Evolutionary conservation across 2,888 invertebrate species (phyloP).

Genomic region (Elmis aenea): DNA sequence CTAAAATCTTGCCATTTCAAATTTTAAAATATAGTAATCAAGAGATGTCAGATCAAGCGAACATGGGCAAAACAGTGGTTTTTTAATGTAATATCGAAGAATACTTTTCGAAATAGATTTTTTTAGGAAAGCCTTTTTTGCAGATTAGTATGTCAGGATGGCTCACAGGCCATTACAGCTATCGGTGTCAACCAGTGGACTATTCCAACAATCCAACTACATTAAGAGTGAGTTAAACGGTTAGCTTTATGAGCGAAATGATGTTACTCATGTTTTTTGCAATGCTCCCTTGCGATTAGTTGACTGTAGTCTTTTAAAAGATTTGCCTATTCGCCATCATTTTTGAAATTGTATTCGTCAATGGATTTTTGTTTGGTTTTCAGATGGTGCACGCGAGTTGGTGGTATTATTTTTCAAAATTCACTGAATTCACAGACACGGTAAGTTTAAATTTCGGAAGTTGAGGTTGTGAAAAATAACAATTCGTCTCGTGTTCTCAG

Average conservation of each 20-base stretch:
- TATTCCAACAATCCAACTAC: conserved; percentile 88
- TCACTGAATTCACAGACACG: conserved; percentile 93
- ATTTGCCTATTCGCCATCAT: too few relatives aligned
- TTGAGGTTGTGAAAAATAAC: conserved; percentile 3
- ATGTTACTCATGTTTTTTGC: background rate
- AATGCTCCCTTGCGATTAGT: background rate
- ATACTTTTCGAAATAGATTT: too few relatives aligned
- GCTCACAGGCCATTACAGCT: conserved; percentile 92
- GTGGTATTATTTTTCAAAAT: conserved; percentile 97
- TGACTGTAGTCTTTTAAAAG: too few relatives aligned
- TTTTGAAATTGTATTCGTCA: too few relatives aligned
- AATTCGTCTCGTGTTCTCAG: conserved; percentile 52
- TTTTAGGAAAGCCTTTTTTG: conserved; percentile 34
- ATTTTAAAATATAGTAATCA: too few relatives aligned
- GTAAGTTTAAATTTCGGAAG: conserved; percentile 56
- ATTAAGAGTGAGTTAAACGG: conserved; percentile 71
- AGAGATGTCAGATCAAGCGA: too few relatives aligned
- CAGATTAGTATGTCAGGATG: conserved; percentile 89
- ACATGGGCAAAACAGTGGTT: background rate
- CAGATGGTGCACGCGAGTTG: conserved; percentile 92
- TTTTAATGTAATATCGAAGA: too few relatives aligned
- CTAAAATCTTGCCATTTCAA: too few relatives aligned
- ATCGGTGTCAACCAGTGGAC: conserved; percentile 95
- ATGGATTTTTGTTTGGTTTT: conserved; percentile 36
- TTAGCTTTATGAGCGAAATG: too few relatives aligned